Percentiles rank a stretch among this genome's conserved stretches.
These are phyloP conservation scores for Setipinna tenuifilis DNA, from an alignment of 2,797 vertebrate species.

Conservation along the genomic window DNA sequence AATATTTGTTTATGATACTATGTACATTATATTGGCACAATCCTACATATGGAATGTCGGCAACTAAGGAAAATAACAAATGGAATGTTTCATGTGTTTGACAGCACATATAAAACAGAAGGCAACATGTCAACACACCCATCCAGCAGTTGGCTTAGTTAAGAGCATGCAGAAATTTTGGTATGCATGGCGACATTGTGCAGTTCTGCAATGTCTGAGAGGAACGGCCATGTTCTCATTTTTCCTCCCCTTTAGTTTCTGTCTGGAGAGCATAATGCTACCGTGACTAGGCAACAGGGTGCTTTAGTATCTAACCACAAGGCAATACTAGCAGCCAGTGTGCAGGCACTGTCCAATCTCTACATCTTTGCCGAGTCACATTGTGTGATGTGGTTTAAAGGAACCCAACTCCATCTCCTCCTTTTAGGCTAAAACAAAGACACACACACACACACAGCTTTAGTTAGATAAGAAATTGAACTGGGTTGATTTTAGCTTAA, in stretches of 20 bases:
- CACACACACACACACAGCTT: no score
- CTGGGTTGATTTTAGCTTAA: neutral
- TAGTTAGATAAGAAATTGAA: neutral
- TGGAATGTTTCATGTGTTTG: conserved; percentile 70
- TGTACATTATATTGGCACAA: conserved; percentile 9
- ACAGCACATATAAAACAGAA: conserved; percentile 33
- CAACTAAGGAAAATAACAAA: conserved; percentile 51
- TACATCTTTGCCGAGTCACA: neutral
- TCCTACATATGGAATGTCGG: conserved; percentile 62
- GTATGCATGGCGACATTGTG: conserved; percentile 49
- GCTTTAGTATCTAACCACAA: neutral
- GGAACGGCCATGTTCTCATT: neutral
- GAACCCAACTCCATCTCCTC: neutral
- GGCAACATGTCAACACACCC: conserved; percentile 9
- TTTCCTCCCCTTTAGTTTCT: neutral
- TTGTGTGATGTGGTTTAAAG: neutral
- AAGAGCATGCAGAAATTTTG: conserved; percentile 60
- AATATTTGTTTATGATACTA: conserved; percentile 35
- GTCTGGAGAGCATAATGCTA: neutral
- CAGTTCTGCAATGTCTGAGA: neutral
- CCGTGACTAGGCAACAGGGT: neutral
- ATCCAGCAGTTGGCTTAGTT: conserved; percentile 47
- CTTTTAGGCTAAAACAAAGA: neutral
- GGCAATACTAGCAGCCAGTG: neutral
- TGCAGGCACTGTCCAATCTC: neutral